Percentiles rank a stretch among this genome's conserved stretches.
These are phyloP conservation scores for Drosophila demipolita DNA, from an alignment of 2,888 invertebrate species.

Conservation along the genomic window DNA sequence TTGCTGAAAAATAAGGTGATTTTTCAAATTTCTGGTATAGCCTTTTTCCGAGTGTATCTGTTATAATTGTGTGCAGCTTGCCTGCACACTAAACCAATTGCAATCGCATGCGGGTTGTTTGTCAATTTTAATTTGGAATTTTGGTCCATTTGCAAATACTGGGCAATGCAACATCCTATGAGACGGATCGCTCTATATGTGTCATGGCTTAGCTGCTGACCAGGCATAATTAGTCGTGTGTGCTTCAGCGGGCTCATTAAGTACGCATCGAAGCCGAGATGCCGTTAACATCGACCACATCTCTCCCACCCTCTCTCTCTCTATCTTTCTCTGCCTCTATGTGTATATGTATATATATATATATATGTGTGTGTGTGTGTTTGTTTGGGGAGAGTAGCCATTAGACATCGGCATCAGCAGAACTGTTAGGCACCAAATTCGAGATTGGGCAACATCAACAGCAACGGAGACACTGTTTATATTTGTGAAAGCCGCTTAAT, in stretches of 20 bases:
- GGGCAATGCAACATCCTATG: conserved; percentile 8
- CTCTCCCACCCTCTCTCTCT: neutral
- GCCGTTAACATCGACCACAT: conserved; percentile 28
- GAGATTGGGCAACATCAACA: neutral
- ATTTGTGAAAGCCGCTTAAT: conserved; percentile 75
- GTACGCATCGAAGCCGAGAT: conserved; percentile 39
- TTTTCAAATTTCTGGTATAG: neutral
- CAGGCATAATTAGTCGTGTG: conserved; percentile 60
- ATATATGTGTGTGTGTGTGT: neutral
- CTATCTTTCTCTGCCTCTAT: neutral
- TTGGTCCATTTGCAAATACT: conserved; percentile 39
- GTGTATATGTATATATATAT: neutral
- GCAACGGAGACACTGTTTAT: conserved; percentile 45
- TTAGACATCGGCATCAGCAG: conserved; percentile 26
- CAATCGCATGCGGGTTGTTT: conserved; percentile 20
- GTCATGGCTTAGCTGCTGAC: conserved; percentile 27
- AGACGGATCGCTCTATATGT: conserved; percentile 24
- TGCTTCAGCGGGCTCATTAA: conserved; percentile 55
- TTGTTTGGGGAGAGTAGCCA: neutral
- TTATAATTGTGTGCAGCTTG: conserved; percentile 55
- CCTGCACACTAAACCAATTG: conserved; percentile 10
- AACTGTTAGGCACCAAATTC: conserved; percentile 9
- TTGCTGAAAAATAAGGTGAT: neutral
- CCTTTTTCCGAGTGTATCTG: conserved; percentile 10
- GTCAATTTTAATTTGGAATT: conserved; percentile 67